A percentile compares a stretch with the other conserved stretches of the same genome.
These are phyloP conservation scores for Baryphthengus martii DNA, from an alignment of 2,113 vertebrate species.

Conservation along the genomic window DNA sequence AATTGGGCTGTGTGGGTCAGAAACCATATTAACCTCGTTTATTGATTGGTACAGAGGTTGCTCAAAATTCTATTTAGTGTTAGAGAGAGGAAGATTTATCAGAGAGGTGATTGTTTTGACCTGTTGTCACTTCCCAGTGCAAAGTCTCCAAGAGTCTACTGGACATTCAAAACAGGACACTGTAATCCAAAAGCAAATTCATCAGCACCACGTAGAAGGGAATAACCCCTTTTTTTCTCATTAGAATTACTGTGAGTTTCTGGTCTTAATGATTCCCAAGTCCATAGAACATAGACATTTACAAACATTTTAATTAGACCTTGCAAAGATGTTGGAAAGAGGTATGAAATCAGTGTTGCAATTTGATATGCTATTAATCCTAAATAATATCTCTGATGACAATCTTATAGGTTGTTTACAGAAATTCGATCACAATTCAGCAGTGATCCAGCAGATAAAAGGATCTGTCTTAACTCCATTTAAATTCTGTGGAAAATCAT, in stretches of 20 bases:
- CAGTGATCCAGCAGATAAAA: neutral
- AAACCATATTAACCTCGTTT: neutral
- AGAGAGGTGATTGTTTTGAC: neutral
- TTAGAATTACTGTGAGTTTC: neutral
- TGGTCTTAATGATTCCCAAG: neutral
- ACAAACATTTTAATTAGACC: neutral
- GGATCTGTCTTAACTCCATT: neutral
- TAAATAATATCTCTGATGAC: neutral
- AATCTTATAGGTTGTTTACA: neutral
- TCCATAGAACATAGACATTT: neutral
- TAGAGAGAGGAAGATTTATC: neutral
- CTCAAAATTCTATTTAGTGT: neutral
- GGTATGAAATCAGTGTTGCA: neutral
- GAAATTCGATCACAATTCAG: neutral
- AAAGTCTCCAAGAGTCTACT: neutral
- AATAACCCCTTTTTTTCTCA: neutral
- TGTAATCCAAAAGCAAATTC: neutral
- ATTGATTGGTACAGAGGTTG: neutral
- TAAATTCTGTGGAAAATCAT: neutral
- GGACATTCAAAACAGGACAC: neutral
- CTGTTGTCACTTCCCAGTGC: neutral
- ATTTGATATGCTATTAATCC: neutral
- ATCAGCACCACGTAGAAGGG: neutral
- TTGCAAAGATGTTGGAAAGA: neutral
- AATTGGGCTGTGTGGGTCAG: neutral